These are phyloP conservation scores for Adoxophyes honmai DNA, from an alignment of 1,140 invertebrate species.

Conservation along the genomic window DNA sequence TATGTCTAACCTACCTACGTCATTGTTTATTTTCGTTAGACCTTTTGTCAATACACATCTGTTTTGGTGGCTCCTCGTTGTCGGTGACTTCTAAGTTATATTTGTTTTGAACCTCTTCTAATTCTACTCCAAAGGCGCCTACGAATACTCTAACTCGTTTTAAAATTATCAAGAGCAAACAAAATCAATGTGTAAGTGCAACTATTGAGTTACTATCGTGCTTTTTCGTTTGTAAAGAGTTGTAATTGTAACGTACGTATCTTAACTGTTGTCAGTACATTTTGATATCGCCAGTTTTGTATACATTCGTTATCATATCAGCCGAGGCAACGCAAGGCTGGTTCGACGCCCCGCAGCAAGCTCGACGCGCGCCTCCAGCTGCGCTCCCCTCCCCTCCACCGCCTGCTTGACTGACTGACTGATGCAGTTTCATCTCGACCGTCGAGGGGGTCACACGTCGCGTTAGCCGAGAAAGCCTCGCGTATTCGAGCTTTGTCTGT, in stretches of 20 bases:
- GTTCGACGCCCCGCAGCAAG: slow-evolving; percentile 57
- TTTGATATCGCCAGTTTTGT: slow-evolving; percentile 49
- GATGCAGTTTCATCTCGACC: slow-evolving; percentile 59
- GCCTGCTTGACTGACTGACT: slow-evolving; percentile 41
- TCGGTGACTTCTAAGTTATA: slow-evolving; percentile 12
- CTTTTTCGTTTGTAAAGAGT: background rate
- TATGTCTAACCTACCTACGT: slow-evolving; percentile 20
- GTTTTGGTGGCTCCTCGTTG: slow-evolving; percentile 30
- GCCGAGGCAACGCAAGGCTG: slow-evolving; percentile 52
- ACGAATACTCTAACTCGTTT: background rate
- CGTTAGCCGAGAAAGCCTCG: slow-evolving; percentile 42
- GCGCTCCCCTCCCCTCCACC: slow-evolving; percentile 37
- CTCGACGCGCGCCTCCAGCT: slow-evolving; percentile 58
- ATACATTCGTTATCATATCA: slow-evolving; percentile 73
- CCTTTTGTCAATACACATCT: slow-evolving; percentile 39
- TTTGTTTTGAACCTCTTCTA: background rate
- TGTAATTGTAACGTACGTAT: slow-evolving; percentile 5
- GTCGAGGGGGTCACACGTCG: slow-evolving; percentile 31
- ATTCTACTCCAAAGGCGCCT: too few species aligned
- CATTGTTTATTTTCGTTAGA: slow-evolving; percentile 40
- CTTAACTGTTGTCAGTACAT: slow-evolving; percentile 19
- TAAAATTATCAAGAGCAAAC: background rate
- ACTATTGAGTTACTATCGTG: background rate
- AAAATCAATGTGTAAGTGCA: background rate
- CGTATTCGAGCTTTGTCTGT: slow-evolving; percentile 63